These are phyloP conservation scores for Stichopus chloronotus DNA, from an alignment of 35 echinoderm and acorn worm genomes.

Conservation along the genomic window DNA sequence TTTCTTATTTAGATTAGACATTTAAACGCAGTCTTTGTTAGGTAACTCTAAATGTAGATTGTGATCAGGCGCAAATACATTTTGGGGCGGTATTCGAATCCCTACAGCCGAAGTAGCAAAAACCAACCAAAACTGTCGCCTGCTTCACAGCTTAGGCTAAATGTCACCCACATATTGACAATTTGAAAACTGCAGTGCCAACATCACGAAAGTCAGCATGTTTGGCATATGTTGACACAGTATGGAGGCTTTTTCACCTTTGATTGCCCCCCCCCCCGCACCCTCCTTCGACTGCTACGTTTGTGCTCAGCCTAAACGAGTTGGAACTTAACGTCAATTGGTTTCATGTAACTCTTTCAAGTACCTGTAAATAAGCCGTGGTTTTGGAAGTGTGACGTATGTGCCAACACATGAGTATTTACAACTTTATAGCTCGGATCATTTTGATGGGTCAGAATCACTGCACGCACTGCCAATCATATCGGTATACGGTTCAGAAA, in stretches of 20 bases:
- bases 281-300: neutral
- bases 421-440: neutral
- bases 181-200: too few relatives aligned
- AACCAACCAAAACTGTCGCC: neutral
- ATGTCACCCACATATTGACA: too few relatives aligned
- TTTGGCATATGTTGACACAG: too few relatives aligned
- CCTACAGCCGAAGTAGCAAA: too few relatives aligned
- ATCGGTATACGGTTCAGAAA: neutral
- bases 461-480: slow-evolving; percentile 35
- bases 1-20: too few relatives aligned
- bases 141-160: neutral
- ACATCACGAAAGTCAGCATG: too few relatives aligned
- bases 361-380: neutral
- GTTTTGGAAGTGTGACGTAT: slow-evolving; percentile 6
- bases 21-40: too few relatives aligned
- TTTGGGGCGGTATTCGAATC: too few relatives aligned
- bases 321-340: slow-evolving; percentile 6
- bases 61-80: too few relatives aligned
- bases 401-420: neutral
- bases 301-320: neutral
- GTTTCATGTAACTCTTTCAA: slow-evolving; percentile 27
- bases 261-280: too few relatives aligned
- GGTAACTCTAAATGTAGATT: too few relatives aligned
- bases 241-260: too few relatives aligned
- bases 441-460: neutral